Base-by-base conservation (phyloP, 2,888 invertebrate species). In the Arge pagana region DNA sequence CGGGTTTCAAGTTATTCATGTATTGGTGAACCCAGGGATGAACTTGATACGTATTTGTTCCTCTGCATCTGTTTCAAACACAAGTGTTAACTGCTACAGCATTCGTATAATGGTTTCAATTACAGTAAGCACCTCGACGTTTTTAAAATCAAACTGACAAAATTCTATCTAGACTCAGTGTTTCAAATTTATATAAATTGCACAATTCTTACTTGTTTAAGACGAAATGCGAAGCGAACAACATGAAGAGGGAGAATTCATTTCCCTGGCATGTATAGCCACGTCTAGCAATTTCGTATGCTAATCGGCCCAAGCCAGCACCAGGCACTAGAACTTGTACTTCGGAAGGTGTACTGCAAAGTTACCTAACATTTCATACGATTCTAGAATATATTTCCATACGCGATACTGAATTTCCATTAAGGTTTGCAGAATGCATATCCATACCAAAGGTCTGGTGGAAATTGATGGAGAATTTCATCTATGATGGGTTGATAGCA, bases 191-290 rank as follows among this genome's bases (percentile, higher is more conserved):
- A 4, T 48, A 50, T 13, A 10, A 13, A 37, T 48, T 16, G 19
- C n/a, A n/a, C n/a, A n/a, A n/a, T n/a, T 55, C 75, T 74, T 76
- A 94, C 79, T 88, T 85, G 79, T 99, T 99, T 36, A 99, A 80
- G 52, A 99, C 88, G 76, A 96, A 98, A 79, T 96, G 93, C 36
- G 97, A 96, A 0, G 95, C 92, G 63, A 98, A 91, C 41, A 99
- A 80, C 98, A 99, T 99, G 76, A 95, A 97, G 30, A 97, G 83
- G 21, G 95, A 96, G 80, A 96, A 97, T 79, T 99, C 99, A 74
- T 99, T 99, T 58, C 97, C 99, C 78, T 97, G 94, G 66, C 96
- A 97, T 7, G 84, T 83, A 79, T 89, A 99, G 1, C 97, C 97
- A 13, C 86, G 82, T 51, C 84, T 84, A 0, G 97, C 96, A 23